Conservation (phyloP, 2,113 vertebrate species). For the Labeo rohita region DNA sequence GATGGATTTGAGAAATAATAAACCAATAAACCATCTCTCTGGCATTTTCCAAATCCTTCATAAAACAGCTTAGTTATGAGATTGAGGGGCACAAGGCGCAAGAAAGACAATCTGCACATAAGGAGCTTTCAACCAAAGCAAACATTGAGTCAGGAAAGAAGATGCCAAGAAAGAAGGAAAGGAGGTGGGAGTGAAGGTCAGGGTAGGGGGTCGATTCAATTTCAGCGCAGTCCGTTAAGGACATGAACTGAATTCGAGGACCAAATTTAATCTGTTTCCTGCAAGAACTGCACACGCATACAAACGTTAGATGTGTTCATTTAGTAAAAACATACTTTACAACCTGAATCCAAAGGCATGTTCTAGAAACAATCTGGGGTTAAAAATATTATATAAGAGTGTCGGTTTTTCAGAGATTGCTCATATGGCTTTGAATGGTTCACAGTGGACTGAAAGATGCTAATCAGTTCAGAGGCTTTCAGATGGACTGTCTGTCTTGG, state of each 20-base stretch:
- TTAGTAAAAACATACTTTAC: background rate
- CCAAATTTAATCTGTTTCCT: slow-evolving; percentile 31
- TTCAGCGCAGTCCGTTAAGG: slow-evolving; percentile 15
- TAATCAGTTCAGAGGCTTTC: slow-evolving; percentile 34
- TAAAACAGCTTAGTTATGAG: slow-evolving; percentile 39
- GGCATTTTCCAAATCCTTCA: slow-evolving; percentile 46
- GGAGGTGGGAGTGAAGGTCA: slow-evolving; percentile 13
- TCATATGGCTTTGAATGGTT: slow-evolving; percentile 10
- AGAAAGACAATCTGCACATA: slow-evolving; percentile 37
- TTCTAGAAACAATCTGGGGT: background rate
- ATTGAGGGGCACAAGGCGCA: slow-evolving; percentile 11
- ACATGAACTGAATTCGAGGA: slow-evolving; percentile 29
- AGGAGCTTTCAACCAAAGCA: slow-evolving; percentile 42
- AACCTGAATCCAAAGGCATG: background rate
- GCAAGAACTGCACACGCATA: slow-evolving; percentile 11
- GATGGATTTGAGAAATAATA: slow-evolving; percentile 23
- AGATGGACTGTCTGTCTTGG: slow-evolving; percentile 1
- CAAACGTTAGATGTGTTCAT: background rate
- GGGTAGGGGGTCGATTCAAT: slow-evolving; percentile 35
- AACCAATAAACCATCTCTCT: slow-evolving; percentile 43
- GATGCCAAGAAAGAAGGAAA: slow-evolving; percentile 17
- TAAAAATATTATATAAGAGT: background rate
- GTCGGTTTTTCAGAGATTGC: background rate
- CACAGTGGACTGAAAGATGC: slow-evolving; percentile 12
- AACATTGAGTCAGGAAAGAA: slow-evolving; percentile 36